Evolutionary conservation across 2,888 invertebrate genomes (phyloP).

Genomic region (Helobdella robusta): DNA sequence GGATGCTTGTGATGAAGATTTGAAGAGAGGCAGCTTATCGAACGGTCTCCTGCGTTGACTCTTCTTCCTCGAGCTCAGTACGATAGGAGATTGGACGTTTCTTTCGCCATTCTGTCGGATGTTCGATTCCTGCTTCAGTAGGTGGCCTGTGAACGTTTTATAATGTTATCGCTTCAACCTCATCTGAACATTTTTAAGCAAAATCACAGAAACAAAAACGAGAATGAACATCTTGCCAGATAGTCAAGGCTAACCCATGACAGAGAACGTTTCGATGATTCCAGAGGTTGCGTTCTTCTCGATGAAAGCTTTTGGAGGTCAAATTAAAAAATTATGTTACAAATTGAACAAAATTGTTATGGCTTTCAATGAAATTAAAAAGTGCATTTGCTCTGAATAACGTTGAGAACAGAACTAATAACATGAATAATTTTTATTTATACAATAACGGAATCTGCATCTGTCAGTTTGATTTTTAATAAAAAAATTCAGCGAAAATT

Average conservation of each 20-base stretch:
- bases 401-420: not conserved
- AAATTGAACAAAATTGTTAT: not conserved
- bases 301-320: constrained; percentile 60
- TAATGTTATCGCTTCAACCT: no score
- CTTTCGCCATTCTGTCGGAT: not conserved
- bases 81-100: not conserved
- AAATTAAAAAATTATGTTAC: not conserved
- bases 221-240: no score
- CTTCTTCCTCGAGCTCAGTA: not conserved
- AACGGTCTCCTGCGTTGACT: not conserved
- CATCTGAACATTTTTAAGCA: no score
- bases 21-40: not conserved
- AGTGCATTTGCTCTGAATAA: not conserved
- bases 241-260: constrained; percentile 57
- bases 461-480: not conserved
- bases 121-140: not conserved
- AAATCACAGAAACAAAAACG: no score
- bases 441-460: not conserved
- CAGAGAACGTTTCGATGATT: constrained; percentile 67
- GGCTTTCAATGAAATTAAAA: not conserved
- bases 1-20: not conserved
- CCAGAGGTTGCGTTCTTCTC: constrained; percentile 78
- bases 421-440: not conserved
- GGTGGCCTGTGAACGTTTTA: no score
- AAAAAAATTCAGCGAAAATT: no score